Base-by-base conservation (phyloP, 2,888 invertebrate genomes). In the Craniophora ligustri region DNA sequence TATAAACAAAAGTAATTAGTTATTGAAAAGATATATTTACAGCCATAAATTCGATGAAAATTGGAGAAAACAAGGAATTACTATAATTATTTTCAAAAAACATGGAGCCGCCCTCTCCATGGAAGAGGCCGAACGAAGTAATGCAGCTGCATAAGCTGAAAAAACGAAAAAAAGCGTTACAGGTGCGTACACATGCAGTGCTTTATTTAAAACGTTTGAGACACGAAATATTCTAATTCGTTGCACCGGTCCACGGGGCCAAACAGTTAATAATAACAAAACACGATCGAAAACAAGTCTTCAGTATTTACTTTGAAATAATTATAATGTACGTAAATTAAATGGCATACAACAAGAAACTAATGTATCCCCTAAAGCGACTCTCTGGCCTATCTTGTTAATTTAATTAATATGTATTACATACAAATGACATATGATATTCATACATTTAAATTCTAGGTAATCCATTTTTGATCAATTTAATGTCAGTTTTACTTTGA, bases 111-210 rank as follows among this genome's bases (percentile, higher is more conserved):
- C 78, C 88, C 11, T 93, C 94, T 47, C 94, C 94, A 88, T 95
- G 95, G 95, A 94, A 94, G 78, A 94, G 91, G 69, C 95, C 95
- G 28, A 92, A 91, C 72, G 95, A 95, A 85, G 93, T 94, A 54
- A 96, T 97, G 96, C 95, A 95, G 81, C 85, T 97, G 48, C 96
- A 97, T 84, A 95, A 96, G 67, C 84, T 97, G 58, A 97, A 97
- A 84, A 94, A 95, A 75, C 96, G 96, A 81, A 97, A 97, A 82
- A 95, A 95, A 85, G 96, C 97, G 19, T 88, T 98, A 39, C 96
- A 97, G 87, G 96, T 96, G 36, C 18, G 2, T 7, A 21, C n/a
- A 10, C 2, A 8, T 28, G 38, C 5, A 5, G 31, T n/a, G 16
- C 36, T 14, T 19, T 16, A 19, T 26, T 38, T 14, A 0, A 10